These are phyloP conservation scores for Agrenia bidenticulata DNA, from an alignment of 2,888 invertebrate species.

Conservation along the genomic window DNA sequence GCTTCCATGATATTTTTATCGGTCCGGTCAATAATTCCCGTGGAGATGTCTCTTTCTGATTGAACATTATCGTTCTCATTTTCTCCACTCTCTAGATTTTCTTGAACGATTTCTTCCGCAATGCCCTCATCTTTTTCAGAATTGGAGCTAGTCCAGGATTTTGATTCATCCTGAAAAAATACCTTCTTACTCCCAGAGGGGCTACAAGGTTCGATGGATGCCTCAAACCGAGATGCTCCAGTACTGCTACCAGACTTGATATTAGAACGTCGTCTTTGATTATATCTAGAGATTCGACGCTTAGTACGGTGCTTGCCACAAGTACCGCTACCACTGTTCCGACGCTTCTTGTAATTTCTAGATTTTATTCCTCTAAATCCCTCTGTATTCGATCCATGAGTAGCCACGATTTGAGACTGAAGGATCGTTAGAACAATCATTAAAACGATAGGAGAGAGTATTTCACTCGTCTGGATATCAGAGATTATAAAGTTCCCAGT, in stretches of 20 bases:
- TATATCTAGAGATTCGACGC: constrained; percentile 32
- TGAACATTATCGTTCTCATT: constrained; percentile 22
- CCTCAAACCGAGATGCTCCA: background rate
- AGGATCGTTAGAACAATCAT: constrained; percentile 73
- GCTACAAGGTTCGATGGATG: constrained; percentile 18
- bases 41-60: background rate
- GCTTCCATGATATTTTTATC: constrained; percentile 44
- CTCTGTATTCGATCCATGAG: constrained; percentile 58
- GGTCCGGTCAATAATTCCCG: background rate
- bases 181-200: constrained; percentile 46
- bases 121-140: constrained; percentile 53
- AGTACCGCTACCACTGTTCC: constrained; percentile 19
- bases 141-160: constrained; percentile 50
- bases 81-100: constrained; percentile 41
- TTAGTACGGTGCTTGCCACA: constrained; percentile 28
- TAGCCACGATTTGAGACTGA: constrained; percentile 78
- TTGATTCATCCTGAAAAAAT: constrained; percentile 52
- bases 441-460: constrained; percentile 70
- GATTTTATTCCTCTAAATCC: constrained; percentile 10
- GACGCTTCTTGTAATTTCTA: constrained; percentile 19
- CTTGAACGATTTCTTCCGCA: constrained; percentile 47
- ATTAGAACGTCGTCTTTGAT: constrained; percentile 29
- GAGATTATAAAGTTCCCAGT: constrained; percentile 17
- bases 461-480: constrained; percentile 59
- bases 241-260: background rate